Evolutionary conservation across 2,113 vertebrate genomes (phyloP).

Genomic region (Perca schrenkii): DNA sequence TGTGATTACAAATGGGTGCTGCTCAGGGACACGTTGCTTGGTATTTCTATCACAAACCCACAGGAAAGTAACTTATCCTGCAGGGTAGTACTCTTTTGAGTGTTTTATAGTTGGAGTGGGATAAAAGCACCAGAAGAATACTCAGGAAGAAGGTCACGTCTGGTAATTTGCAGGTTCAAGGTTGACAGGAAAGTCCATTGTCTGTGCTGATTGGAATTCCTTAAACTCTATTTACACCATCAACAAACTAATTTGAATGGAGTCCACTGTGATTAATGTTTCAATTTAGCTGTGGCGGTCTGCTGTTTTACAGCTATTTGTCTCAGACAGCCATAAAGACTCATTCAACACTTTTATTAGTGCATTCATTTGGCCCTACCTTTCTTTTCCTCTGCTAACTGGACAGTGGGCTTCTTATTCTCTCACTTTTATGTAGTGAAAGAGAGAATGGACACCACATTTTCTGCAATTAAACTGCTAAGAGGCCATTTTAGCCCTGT

Average conservation of each 20-base stretch:
- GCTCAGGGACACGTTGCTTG: neutral
- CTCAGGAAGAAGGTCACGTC: neutral
- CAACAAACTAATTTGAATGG: conserved; percentile 15
- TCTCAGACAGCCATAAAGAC: conserved; percentile 9
- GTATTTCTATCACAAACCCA: conserved; percentile 25
- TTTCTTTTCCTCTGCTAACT: conserved; percentile 42
- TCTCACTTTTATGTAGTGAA: conserved; percentile 24
- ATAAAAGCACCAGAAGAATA: neutral
- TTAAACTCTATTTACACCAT: neutral
- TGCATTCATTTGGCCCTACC: conserved; percentile 11
- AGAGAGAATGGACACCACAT: conserved; percentile 10
- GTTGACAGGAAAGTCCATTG: conserved; percentile 3
- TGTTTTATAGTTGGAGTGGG: neutral
- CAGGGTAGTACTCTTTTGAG: neutral
- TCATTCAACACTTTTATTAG: conserved; percentile 26
- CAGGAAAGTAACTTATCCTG: neutral
- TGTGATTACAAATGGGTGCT: conserved; percentile 23
- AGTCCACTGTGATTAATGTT: conserved; percentile 26
- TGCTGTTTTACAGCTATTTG: conserved; percentile 36
- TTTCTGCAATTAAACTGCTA: conserved; percentile 40
- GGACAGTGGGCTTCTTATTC: neutral
- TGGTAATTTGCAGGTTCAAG: conserved; percentile 4
- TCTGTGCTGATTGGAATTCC: neutral
- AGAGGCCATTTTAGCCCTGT: conserved; percentile 56
- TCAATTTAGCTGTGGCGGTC: conserved; percentile 13